Conservation (phyloP, 2,113 vertebrate species). For the Tachuris rubrigastra region DNA sequence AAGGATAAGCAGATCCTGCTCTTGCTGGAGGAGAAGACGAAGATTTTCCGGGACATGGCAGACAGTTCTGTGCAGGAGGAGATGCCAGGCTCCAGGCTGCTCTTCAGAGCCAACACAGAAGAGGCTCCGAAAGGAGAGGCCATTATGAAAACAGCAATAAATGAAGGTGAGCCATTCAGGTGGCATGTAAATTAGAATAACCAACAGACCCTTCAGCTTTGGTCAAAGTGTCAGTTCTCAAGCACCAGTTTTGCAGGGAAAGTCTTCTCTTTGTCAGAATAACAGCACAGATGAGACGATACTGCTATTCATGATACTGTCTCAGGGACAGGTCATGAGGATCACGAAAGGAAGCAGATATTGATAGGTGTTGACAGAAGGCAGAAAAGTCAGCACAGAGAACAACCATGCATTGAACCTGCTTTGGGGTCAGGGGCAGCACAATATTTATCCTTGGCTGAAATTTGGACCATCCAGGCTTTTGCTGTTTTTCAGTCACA, state of each 20-base stretch:
- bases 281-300: not conserved
- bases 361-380: not conserved
- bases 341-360: not conserved
- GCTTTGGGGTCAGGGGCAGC: not conserved
- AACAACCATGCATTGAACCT: not conserved
- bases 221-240: not conserved
- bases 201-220: not conserved
- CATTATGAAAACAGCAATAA: constrained; percentile 89
- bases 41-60: constrained; percentile 89
- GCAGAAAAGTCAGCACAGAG: not conserved
- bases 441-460: not conserved
- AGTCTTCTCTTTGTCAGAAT: not conserved
- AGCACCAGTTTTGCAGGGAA: not conserved
- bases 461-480: not conserved
- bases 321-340: not conserved
- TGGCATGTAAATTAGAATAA: not conserved
- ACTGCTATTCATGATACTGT: not conserved
- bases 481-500: not conserved
- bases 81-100: constrained; percentile 55
- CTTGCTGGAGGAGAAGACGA: constrained; percentile 90
- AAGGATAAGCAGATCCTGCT: constrained; percentile 92
- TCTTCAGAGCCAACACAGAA: constrained; percentile 88
- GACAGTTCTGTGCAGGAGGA: constrained; percentile 79
- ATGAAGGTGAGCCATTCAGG: constrained; percentile 81
- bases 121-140: constrained; percentile 86